Evolutionary conservation across 2,113 vertebrate species (phyloP), one percentile per base, ranked within the genome.

Genomic region (Eolophus roseicapilla): DNA sequence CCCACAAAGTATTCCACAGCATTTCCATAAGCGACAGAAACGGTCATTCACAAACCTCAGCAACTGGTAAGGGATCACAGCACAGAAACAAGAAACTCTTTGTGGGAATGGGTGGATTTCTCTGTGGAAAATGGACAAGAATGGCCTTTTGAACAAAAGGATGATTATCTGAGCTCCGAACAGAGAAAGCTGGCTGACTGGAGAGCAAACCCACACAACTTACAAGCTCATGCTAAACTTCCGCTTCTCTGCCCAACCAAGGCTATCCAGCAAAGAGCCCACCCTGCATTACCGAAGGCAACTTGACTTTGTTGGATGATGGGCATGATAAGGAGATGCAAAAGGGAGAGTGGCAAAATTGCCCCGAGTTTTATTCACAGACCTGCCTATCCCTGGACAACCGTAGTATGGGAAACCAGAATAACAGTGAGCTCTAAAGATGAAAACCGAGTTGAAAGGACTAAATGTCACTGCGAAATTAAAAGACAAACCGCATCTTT

Each of bases 401-500:
- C 24, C 13, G 3, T 9, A 44, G 10, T 46, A 41, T 43, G 75
- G 73, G 47, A 89, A 93, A 60, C 10, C 43, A 71, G 23, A 67
- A 70, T 59, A 83, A 65, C 15, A 21, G 39, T 39, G 70, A 93
- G 39, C 25, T 79, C 41, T 80, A 50, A 85, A 88, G 92, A 84
- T 49, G 23, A 93, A 90, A 96, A 68, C 8, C 11, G 18, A 27
- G 62, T 62, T 94, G 74, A 93, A 94, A 95, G 76, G 37, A 83
- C 65, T 65, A 94, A 62, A 86, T 68, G 43, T 68, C 92, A 76
- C 19, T 73, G 44, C 21, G 78, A 87, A 90, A 86, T 52, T 64
- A 81, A 82, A 86, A 93, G 65, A 85, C 68, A 79, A 96, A 91
- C 35, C 75, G 63, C 60, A 84, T 89, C 65, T 44, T 89, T 86